Base-by-base conservation (phyloP, 2,113 vertebrate species). In the Silurus asotus region DNA sequence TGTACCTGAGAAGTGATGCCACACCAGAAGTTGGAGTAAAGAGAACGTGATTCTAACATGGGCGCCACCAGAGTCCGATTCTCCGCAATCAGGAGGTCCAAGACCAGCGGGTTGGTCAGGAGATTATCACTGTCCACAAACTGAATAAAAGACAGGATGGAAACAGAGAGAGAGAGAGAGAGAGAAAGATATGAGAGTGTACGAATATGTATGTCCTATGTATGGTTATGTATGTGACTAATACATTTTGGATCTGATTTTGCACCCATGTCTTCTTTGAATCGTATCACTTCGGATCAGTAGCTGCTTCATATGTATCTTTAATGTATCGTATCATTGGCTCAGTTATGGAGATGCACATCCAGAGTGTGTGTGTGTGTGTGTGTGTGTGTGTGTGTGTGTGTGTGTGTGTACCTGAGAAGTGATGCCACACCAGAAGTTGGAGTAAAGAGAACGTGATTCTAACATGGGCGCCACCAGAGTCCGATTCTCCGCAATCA, bases 11-110 rank as follows among this genome's bases (percentile, higher is more conserved):
- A 96, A 4, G 97, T 98, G 91, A 99, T 97, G 90, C 97, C 98
- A 70, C 98, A 98, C 98, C 98, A 99, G 95, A 97, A 99, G 93
- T 99, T 99, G 55, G 98, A 99, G 92, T 99, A 99, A 19, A 98
- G 95, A 0, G 96, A 95, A 51, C 96, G 96, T 55, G 98, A 99
- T 91, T 99, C 97, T 0, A 99, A 91, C 98, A 99, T 99, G 0
- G 98, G 98, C 0, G 97, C 96, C 90, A 96, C 96, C 85, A 99
- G 65, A 0, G 98, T 99, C 88, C 96, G 90, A 91, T 99, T 99
- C 90, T 99, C 98, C 3, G 95, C 96, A 61, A 99, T 98, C 96
- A 99, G 84, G 88, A 98, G 93, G 87, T 92, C 94, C 90, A 99
- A 93, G 45, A 95, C 95, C 65, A 93, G 92, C 0, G 97, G 96